A percentile compares a stretch with the other conserved stretches of the same genome.
These are phyloP conservation scores for Pachyuromys duprasi DNA, from an alignment of 2,797 vertebrate genomes.

Conservation along the genomic window DNA sequence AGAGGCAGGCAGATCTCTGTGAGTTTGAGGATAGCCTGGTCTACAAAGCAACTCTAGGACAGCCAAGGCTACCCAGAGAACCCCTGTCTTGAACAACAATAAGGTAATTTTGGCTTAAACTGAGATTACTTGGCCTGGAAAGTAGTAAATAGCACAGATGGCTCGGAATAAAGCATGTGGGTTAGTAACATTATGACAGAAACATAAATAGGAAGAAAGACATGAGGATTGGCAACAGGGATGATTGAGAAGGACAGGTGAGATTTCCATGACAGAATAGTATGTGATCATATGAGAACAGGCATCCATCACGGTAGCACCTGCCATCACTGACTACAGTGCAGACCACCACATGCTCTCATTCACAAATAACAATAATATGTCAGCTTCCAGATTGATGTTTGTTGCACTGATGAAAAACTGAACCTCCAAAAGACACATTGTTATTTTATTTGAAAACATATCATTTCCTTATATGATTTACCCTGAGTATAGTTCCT, in stretches of 20 bases:
- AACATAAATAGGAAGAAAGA: neutral
- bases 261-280: neutral
- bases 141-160: neutral
- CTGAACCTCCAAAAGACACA: neutral
- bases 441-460: neutral
- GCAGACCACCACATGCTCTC: rapidly evolving
- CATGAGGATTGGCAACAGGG: neutral
- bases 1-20: too few species aligned
- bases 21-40: too few species aligned
- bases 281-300: neutral
- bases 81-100: too few species aligned
- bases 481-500: neutral
- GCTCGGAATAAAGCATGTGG: neutral
- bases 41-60: too few species aligned
- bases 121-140: neutral
- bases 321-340: rapidly evolving
- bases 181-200: neutral
- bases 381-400: neutral
- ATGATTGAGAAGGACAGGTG: neutral
- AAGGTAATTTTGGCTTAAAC: neutral
- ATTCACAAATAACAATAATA: neutral
- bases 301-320: rapidly evolving
- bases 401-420: neutral
- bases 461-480: neutral
- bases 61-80: too few species aligned